Percentiles rank a stretch among this genome's conserved stretches.
These are phyloP conservation scores for Acanthosoma haemorrhoidale DNA, from an alignment of 2,888 invertebrate genomes.

Conservation along the genomic window DNA sequence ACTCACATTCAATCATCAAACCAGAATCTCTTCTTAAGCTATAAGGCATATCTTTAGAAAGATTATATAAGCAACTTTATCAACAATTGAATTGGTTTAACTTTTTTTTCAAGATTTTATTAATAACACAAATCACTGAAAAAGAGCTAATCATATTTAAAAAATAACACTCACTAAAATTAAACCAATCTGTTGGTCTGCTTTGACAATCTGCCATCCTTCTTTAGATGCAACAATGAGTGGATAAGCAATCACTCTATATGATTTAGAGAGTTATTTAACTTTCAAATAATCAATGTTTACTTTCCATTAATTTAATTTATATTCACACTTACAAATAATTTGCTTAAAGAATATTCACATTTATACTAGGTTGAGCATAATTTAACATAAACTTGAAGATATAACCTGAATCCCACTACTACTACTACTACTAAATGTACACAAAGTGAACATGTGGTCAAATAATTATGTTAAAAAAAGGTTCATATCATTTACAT, in stretches of 20 bases:
- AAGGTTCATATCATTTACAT: not conserved
- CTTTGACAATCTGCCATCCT: constrained; percentile 15
- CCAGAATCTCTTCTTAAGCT: too few relatives aligned
- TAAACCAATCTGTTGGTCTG: constrained; percentile 8
- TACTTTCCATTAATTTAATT: not conserved
- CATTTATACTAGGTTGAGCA: not conserved
- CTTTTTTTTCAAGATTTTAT: too few relatives aligned
- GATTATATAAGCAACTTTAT: too few relatives aligned
- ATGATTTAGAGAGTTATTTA: not conserved
- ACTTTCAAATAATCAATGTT: not conserved
- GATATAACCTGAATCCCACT: not conserved
- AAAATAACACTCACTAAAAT: constrained; percentile 6
- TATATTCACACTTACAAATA: not conserved
- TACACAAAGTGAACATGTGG: not conserved
- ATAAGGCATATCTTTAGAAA: too few relatives aligned
- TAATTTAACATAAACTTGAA: not conserved
- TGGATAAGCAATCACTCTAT: not conserved
- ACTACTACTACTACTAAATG: not conserved
- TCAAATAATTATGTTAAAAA: not conserved
- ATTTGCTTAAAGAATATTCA: not conserved
- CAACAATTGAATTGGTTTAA: too few relatives aligned
- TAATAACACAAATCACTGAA: too few relatives aligned
- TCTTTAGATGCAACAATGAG: not conserved
- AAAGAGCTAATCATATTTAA: not conserved
- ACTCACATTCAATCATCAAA: too few relatives aligned